Conservation (phyloP, 2,888 invertebrate genomes). For the Nomada fabriciana region DNA sequence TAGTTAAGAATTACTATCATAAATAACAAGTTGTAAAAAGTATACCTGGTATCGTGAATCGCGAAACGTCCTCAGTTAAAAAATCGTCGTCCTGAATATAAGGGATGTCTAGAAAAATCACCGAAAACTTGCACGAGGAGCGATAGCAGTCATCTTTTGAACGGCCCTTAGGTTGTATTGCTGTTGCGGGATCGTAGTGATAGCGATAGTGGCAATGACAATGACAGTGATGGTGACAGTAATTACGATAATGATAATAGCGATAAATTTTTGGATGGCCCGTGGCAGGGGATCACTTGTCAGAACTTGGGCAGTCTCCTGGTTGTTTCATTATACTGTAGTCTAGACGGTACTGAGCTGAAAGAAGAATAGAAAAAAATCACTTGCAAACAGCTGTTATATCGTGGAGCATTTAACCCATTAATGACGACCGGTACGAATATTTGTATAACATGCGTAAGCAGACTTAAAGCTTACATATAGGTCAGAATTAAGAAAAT, state of each 20-base stretch:
- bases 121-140: constrained; percentile 76
- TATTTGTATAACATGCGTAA: no score
- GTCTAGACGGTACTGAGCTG: constrained; percentile 85
- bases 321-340: constrained; percentile 84
- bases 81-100: constrained; percentile 74
- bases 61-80: constrained; percentile 76
- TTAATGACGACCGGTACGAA: no score
- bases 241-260: constrained; percentile 66
- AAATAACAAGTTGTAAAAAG: constrained; percentile 83
- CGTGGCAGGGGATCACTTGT: constrained; percentile 84
- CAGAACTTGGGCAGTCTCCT: constrained; percentile 83
- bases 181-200: constrained; percentile 60
- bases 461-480: no score
- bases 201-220: constrained; percentile 71
- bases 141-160: constrained; percentile 71
- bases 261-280: constrained; percentile 70
- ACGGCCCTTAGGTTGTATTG: constrained; percentile 55
- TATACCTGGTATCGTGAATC: constrained; percentile 78
- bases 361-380: constrained; percentile 62
- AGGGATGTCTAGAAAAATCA: constrained; percentile 77
- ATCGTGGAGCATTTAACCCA: neutral
- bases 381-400: neutral
- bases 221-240: constrained; percentile 67
- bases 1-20: constrained; percentile 79
- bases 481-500: no score